Evolutionary conservation across 92 coral and sea anemone genomes (phyloP), one percentile per base, ranked within the genome.

Genomic region (Porites rus): DNA sequence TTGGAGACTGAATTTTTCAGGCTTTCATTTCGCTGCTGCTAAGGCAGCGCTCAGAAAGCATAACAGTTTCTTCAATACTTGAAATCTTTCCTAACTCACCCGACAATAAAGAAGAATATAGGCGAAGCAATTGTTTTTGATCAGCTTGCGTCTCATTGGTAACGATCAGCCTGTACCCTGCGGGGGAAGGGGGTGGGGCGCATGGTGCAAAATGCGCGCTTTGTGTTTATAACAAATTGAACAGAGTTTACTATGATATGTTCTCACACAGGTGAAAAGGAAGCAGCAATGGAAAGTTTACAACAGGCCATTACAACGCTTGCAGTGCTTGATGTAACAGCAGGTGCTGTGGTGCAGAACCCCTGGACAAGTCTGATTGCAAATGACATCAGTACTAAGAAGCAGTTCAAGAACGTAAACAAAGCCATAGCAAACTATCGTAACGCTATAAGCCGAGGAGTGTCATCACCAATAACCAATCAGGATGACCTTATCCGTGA

Each of bases 211-310:
- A 22, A 72, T 38, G 76, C 76, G 54, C 76, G 76, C 77, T 51
- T 16, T 73, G 77, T 73, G 77, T 73, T 51, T 46, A n/a, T 51
- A 52, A 71, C 76, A 71, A 46, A 71, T 71, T 69, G 74, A 69
- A 69, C 74, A 72, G 59, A 28, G 76, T 72, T 31, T 19, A 72
- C 76, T 72, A 17, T 72, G 13, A 22, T 9, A 22, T 72, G 7
- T 73, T 73, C 11, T 62, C 46, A 64, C 72, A 43, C 74, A 80
- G 84, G 84, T 31, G 84, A 80, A 65, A 80, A 80, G 76, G 84
- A 80, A 67, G 84, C 71, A 24, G 84, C 84, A 62, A 62, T 80
- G 84, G 84, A 80, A 67, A 80, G 84, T 64, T 80, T 80, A 67
- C 72, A 80, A 21, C 84, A 80, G 22, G 84, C 84, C 84, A 80